These are phyloP conservation scores for Lithophane socia DNA, from an alignment of 2,888 invertebrate genomes.

Conservation along the genomic window DNA sequence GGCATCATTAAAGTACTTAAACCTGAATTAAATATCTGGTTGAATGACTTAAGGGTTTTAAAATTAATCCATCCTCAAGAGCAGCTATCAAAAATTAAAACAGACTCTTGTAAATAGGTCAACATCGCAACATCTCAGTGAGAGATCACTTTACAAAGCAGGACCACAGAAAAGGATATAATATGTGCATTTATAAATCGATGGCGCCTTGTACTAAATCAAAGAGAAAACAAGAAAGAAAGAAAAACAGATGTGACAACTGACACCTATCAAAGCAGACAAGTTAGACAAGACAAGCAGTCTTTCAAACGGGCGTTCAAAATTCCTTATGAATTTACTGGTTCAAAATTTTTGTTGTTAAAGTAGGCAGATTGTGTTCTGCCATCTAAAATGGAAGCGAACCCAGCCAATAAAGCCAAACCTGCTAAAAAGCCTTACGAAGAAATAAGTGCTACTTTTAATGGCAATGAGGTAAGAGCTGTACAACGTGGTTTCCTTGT, in stretches of 20 bases:
- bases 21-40: no score
- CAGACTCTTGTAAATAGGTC: no score
- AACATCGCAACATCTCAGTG: no score
- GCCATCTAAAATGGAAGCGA: background rate
- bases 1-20: no score
- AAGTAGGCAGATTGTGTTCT: background rate
- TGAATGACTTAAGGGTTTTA: no score
- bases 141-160: no score
- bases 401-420: no score
- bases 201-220: background rate
- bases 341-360: conserved; percentile 36
- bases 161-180: no score
- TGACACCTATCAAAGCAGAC: background rate
- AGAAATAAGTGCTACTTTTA: conserved; percentile 92
- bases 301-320: conserved; percentile 38
- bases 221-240: background rate
- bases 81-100: no score
- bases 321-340: conserved; percentile 30
- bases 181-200: no score
- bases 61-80: no score
- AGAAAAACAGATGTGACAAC: background rate
- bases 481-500: background rate
- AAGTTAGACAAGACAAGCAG: background rate
- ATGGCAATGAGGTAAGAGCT: conserved; percentile 90
- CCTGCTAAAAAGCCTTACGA: conserved; percentile 85